A percentile compares a stretch with the other conserved stretches of the same genome.
Evolutionary conservation across 2,797 vertebrate genomes (phyloP).

Genomic region (Silurus lanzhouensis): DNA sequence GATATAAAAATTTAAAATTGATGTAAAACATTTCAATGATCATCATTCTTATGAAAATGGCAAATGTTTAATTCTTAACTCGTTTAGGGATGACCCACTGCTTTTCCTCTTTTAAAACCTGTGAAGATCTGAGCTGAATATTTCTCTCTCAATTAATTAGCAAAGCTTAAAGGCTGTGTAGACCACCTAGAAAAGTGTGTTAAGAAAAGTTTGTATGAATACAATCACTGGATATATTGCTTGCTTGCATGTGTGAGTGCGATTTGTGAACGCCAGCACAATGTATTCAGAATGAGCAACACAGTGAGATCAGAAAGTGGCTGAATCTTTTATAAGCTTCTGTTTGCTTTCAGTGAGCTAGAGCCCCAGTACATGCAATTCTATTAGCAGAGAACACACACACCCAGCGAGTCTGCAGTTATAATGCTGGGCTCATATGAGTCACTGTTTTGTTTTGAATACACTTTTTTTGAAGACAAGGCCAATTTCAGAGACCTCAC

Average conservation of each 20-base stretch:
- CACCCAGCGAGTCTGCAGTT: neutral
- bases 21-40: neutral
- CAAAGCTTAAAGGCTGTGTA: neutral
- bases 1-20: neutral
- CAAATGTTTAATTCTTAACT: neutral
- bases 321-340: constrained; percentile 73
- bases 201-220: neutral
- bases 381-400: constrained; percentile 25
- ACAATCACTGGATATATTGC: neutral
- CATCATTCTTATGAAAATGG: neutral
- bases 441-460: neutral
- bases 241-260: neutral
- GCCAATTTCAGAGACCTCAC: neutral
- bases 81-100: neutral
- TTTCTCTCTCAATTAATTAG: neutral
- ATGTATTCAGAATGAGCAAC: constrained; percentile 14
- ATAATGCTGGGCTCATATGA: neutral
- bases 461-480: neutral
- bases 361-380: constrained; percentile 54
- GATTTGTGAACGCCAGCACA: neutral
- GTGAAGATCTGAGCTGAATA: neutral
- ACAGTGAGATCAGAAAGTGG: constrained; percentile 24
- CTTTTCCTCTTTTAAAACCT: neutral
- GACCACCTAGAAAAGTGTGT: neutral
- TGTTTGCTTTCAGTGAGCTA: constrained; percentile 67